These are phyloP conservation scores for Pasiphila rectangulata DNA, from an alignment of 2,888 invertebrate genomes.

Conservation along the genomic window DNA sequence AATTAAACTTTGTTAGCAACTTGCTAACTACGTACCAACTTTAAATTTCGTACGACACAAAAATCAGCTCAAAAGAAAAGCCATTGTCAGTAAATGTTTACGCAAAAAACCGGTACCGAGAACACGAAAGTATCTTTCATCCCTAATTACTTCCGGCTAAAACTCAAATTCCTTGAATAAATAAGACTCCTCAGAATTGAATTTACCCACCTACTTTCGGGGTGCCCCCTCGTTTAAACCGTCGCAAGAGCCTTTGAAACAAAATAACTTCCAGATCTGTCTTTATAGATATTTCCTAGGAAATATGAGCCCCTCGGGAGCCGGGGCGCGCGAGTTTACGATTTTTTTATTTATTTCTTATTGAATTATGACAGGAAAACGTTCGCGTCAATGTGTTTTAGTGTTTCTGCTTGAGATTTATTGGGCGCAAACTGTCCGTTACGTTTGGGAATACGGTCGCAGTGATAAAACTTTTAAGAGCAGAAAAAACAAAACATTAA, in stretches of 20 bases:
- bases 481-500: not conserved
- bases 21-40: no score
- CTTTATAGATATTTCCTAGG: conserved; percentile 38
- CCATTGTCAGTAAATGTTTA: not conserved
- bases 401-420: conserved; percentile 19
- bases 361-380: conserved; percentile 29
- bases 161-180: conserved; percentile 31
- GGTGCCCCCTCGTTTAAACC: conserved; percentile 33
- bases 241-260: conserved; percentile 39
- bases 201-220: conserved; percentile 33
- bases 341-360: conserved; percentile 38
- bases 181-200: conserved; percentile 35
- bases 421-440: conserved; percentile 17
- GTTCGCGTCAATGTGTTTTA: conserved; percentile 20
- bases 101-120: conserved; percentile 6
- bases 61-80: not conserved
- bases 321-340: conserved; percentile 31
- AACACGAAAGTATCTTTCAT: conserved; percentile 26
- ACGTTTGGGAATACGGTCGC: conserved; percentile 1
- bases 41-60: no score
- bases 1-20: no score
- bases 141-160: conserved; percentile 32
- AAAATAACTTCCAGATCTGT: conserved; percentile 38
- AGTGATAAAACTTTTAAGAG: not conserved
- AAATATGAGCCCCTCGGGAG: conserved; percentile 39